Conservation (phyloP, 2,888 invertebrate genomes). For the Sarcophaga subvicina region DNA sequence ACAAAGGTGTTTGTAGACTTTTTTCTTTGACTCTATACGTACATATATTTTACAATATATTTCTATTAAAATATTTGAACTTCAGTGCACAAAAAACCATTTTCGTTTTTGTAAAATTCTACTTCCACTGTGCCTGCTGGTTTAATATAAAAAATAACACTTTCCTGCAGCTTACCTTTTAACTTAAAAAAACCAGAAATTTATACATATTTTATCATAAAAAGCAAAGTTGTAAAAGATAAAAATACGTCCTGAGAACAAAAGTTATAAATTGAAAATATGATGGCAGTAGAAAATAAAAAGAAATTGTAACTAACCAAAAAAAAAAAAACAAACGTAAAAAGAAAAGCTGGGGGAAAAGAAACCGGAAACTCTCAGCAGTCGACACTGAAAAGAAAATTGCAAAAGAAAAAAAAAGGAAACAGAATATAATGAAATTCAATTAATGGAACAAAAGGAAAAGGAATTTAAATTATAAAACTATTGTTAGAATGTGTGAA, state of each 20-base stretch:
- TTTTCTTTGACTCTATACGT: no score
- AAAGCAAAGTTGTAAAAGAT: neutral
- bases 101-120: neutral
- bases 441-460: neutral
- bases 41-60: no score
- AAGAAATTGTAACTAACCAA: neutral
- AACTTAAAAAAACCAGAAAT: no score
- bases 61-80: no score
- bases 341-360: neutral
- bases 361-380: neutral
- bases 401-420: neutral
- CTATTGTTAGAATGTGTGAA: no score
- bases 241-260: neutral
- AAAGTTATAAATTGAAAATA: neutral
- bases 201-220: neutral
- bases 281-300: neutral
- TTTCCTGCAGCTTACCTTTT: no score
- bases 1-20: no score
- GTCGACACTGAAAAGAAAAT: constrained; percentile 7
- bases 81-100: neutral
- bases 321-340: neutral
- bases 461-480: constrained; percentile 3
- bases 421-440: neutral
- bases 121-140: neutral
- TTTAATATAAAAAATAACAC: neutral